A percentile compares a stretch with the other conserved stretches of the same genome.
These are phyloP conservation scores for Pristionchus arcanus DNA, from an alignment of 2,888 invertebrate genomes.

Conservation along the genomic window DNA sequence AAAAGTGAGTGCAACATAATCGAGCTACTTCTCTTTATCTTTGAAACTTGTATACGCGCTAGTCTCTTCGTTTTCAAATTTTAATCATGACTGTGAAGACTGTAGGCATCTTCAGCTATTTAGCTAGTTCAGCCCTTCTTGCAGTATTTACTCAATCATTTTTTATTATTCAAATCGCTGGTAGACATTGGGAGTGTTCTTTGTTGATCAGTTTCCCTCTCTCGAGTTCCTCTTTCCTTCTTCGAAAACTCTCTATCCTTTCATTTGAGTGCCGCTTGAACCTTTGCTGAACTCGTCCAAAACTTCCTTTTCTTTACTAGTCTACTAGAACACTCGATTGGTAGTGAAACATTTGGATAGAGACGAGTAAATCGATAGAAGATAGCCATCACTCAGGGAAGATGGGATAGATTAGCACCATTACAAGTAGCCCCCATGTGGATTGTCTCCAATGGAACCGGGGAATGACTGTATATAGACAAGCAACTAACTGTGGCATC, in stretches of 20 bases:
- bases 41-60: too few relatives aligned
- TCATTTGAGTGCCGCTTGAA: background rate
- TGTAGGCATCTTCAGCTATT: background rate
- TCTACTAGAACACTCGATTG: background rate
- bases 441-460: background rate
- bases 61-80: background rate
- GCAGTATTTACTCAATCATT: background rate
- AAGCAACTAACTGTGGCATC: too few relatives aligned
- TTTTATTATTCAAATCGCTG: background rate
- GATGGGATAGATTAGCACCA: slow-evolving; percentile 21
- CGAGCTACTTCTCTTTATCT: too few relatives aligned
- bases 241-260: background rate
- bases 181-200: background rate
- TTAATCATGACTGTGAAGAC: background rate
- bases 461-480: background rate
- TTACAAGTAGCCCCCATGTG: slow-evolving; percentile 26
- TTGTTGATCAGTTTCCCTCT: background rate
- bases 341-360: slow-evolving; percentile 5
- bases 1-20: slow-evolving; percentile 64
- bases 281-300: background rate
- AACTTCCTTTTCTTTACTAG: slow-evolving; percentile 6
- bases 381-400: background rate
- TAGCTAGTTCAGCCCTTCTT: too few relatives aligned
- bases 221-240: slow-evolving; percentile 23
- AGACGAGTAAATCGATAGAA: background rate